These are phyloP conservation scores for Sphaeramia orbicularis DNA, from an alignment of 2,797 vertebrate species.

Conservation along the genomic window DNA sequence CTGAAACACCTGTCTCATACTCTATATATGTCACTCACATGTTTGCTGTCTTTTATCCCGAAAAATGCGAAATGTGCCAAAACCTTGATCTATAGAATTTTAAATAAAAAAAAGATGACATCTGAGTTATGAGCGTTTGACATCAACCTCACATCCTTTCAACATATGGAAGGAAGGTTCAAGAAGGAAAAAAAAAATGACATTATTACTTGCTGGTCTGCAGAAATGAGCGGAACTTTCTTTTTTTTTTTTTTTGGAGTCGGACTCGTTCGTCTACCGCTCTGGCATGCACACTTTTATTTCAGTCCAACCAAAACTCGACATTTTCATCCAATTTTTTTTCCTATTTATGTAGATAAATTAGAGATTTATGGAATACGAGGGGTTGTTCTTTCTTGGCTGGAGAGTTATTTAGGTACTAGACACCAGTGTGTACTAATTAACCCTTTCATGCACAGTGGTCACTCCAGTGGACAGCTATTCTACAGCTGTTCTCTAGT, in stretches of 20 bases:
- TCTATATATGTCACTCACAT: slow-evolving; percentile 36
- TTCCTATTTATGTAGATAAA: too few species aligned
- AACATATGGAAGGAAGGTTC: slow-evolving; percentile 18
- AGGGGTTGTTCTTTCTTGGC: too few species aligned
- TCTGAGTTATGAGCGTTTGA: slow-evolving; percentile 33
- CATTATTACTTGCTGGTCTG: background rate
- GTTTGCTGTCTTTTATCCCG: slow-evolving; percentile 47
- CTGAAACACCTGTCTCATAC: slow-evolving; percentile 41
- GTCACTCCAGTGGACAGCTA: too few species aligned
- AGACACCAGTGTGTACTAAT: too few species aligned
- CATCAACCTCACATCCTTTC: slow-evolving; percentile 39
- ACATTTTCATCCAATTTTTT: too few species aligned
- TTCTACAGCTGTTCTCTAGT: too few species aligned
- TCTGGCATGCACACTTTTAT: background rate
- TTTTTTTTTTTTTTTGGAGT: too few species aligned
- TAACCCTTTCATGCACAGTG: too few species aligned
- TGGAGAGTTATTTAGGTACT: too few species aligned
- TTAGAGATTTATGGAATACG: too few species aligned
- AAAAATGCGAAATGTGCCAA: slow-evolving; percentile 30
- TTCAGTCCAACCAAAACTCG: too few species aligned
- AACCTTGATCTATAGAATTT: slow-evolving; percentile 45
- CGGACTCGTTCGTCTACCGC: background rate
- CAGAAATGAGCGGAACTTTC: background rate
- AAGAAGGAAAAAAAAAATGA: slow-evolving; percentile 4
- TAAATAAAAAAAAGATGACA: slow-evolving; percentile 34